Conservation (phyloP, 2,113 vertebrate genomes). For the Penelope pileata region DNA sequence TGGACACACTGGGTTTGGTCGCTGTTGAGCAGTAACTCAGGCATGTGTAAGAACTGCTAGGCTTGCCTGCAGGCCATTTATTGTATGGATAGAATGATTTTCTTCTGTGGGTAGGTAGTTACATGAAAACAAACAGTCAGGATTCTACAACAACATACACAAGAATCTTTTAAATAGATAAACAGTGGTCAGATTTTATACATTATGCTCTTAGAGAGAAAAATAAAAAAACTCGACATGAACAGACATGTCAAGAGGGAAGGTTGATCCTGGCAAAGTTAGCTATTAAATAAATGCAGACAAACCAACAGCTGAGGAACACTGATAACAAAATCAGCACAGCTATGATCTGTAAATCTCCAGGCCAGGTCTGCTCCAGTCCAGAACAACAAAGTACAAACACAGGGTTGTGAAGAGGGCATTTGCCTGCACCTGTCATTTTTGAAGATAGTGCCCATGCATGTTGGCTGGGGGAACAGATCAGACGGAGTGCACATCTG, state of each 20-base stretch:
- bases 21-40: neutral
- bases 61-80: neutral
- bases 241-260: neutral
- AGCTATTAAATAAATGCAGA: conserved; percentile 37
- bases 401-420: neutral
- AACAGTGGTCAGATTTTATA: neutral
- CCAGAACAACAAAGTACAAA: neutral
- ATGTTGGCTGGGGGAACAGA: neutral
- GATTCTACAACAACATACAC: conserved; percentile 31
- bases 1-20: neutral
- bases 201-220: neutral
- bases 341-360: neutral
- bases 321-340: neutral
- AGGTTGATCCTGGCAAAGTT: neutral
- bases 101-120: neutral
- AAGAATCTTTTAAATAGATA: conserved; percentile 37
- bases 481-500: neutral
- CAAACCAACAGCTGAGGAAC: neutral
- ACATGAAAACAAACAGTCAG: neutral
- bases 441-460: neutral
- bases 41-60: neutral
- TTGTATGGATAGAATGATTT: neutral
- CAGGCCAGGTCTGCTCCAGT: neutral
- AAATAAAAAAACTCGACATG: neutral
- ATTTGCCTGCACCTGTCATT: neutral